Percentiles rank a stretch among this genome's conserved stretches.
Conservation (phyloP, 2,888 invertebrate species). For the Xylota sylvarum region DNA sequence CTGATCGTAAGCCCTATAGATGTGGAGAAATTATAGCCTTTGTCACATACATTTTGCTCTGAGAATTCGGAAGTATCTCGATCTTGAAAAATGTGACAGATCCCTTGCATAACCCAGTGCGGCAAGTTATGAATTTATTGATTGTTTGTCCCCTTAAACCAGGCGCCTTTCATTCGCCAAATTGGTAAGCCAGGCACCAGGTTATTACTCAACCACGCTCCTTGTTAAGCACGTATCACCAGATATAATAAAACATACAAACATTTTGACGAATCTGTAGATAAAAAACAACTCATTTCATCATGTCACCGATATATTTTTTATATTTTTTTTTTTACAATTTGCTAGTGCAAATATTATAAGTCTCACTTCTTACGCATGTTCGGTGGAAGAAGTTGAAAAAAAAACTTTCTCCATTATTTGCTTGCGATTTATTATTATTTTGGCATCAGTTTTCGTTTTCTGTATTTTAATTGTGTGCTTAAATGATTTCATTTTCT, state of each 20-base stretch:
- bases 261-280: slow-evolving; percentile 34
- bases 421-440: slow-evolving; percentile 37
- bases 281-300: slow-evolving; percentile 35
- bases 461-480: slow-evolving; percentile 33
- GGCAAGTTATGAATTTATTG: background rate
- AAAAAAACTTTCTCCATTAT: slow-evolving; percentile 59
- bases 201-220: slow-evolving; percentile 36
- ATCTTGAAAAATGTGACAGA: slow-evolving; percentile 38
- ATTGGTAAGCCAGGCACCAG: slow-evolving; percentile 29
- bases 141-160: background rate
- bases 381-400: slow-evolving; percentile 10
- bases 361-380: slow-evolving; percentile 46
- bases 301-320: slow-evolving; percentile 38
- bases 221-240: slow-evolving; percentile 47
- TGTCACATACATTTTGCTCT: background rate
- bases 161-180: background rate
- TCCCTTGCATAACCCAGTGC: slow-evolving; percentile 32
- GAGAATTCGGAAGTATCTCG: slow-evolving; percentile 30
- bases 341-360: slow-evolving; percentile 50
- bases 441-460: slow-evolving; percentile 55
- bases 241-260: slow-evolving; percentile 23
- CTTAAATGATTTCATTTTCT: slow-evolving; percentile 37
- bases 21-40: slow-evolving; percentile 34
- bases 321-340: background rate
- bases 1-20: slow-evolving; percentile 7